These are phyloP conservation scores for Nipponia nippon DNA, from an alignment of 2,113 vertebrate species.

Conservation along the genomic window DNA sequence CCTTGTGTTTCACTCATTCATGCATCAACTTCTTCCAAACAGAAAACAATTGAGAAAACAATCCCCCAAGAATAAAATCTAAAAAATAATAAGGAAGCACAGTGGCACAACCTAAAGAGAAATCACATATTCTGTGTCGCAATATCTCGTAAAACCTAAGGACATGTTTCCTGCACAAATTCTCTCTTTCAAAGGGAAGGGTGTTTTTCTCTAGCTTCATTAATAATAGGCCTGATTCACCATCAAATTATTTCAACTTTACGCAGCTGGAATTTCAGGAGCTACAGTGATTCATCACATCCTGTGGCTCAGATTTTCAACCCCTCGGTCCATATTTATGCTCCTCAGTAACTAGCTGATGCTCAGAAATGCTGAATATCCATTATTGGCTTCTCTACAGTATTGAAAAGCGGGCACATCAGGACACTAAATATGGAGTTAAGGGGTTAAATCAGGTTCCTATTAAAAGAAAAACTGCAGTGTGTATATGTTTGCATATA, in stretches of 20 bases:
- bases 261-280: not conserved
- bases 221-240: not conserved
- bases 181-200: not conserved
- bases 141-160: not conserved
- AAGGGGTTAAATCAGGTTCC: not conserved
- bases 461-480: not conserved
- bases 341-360: not conserved
- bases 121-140: not conserved
- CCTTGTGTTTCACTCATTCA: slow-evolving; percentile 2
- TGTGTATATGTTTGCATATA: not conserved
- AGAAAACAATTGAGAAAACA: slow-evolving; percentile 16
- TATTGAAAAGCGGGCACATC: not conserved
- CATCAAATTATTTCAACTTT: not conserved
- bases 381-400: not conserved
- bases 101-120: not conserved
- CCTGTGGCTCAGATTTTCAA: not conserved
- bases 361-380: not conserved
- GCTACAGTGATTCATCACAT: not conserved
- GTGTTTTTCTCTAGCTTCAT: not conserved
- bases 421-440: not conserved
- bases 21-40: slow-evolving; percentile 27
- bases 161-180: not conserved
- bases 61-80: not conserved
- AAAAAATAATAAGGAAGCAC: not conserved
- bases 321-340: not conserved